Evolutionary conservation across 2,113 vertebrate genomes (phyloP), one percentile per base, ranked within the genome.

Genomic region (Seriola quinqueradiata): DNA sequence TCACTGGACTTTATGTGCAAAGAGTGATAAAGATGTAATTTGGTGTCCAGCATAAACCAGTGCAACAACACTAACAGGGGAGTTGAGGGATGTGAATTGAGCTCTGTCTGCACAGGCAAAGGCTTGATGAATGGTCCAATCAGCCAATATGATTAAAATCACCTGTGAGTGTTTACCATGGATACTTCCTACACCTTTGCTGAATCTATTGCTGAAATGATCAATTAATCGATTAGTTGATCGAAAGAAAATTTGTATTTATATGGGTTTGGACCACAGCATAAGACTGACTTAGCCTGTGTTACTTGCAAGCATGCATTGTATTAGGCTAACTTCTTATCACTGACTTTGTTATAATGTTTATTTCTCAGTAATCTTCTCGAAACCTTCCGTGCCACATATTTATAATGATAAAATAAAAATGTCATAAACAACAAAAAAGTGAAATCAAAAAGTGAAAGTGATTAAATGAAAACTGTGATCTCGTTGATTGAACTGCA

Each of bases 71-170:
- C 23, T 13, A 60, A 57, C 59, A 77, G 40, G 40, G n/a, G 52
- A 57, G 42, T 48, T 11, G 63, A 58, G 32, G 48, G 19, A 59
- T 50, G 46, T 73, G 28, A 61, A 57, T 61, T 59, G 58, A 69
- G 40, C 34, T 46, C 19, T 14, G 11, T 70, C 25, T 61, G 25
- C 25, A 40, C 61, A 42, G 21, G 14, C 60, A 44, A 25, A 44
- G 25, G 34, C 21, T 12, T 67, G 77, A 81, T 61, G 61, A 57
- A 85, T 64, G 12, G 42, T 77, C n/a, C 48, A 68, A 71, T 75
- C 36, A 46, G 25, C 6, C 38, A 14, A 70, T 61, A 54, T 66
- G 65, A 69, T 87, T 59, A 9, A 34, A 82, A 66, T 42, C 4
- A 12, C 21, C 21, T 25, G 40, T 63, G 57, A 61, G 52, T 44